Evolutionary conservation across 2,797 vertebrate genomes (phyloP).

Genomic region (Hozukius guyotensis): DNA sequence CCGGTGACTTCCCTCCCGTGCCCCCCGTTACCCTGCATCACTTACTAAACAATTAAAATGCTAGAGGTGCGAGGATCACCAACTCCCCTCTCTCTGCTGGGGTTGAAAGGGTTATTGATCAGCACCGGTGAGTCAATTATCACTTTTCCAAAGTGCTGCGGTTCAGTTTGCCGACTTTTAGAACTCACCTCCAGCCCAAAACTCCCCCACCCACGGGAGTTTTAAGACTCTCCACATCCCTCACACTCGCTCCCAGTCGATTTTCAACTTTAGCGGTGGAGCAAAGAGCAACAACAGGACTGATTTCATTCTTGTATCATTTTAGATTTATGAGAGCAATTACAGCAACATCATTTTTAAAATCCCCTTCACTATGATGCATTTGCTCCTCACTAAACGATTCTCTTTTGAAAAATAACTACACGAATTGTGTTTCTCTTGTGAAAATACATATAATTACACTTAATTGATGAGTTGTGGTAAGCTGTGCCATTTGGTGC

Average conservation of each 20-base stretch:
- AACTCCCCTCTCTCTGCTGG: conserved; percentile 6
- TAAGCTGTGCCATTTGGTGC: not conserved
- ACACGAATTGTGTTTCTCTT: not conserved
- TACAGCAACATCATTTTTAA: not conserved
- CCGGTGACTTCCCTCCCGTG: not conserved
- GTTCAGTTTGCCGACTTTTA: conserved; percentile 30
- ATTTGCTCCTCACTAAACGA: not conserved
- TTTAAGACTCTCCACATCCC: conserved; percentile 38
- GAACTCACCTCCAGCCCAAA: conserved; percentile 23
- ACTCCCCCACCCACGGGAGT: conserved; percentile 11
- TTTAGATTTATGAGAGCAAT: conserved; percentile 16
- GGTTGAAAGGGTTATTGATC: conserved; percentile 51
- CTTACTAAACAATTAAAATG: conserved; percentile 16
- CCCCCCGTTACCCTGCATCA: not conserved
- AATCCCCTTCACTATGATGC: not conserved
- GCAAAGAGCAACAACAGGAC: conserved; percentile 9
- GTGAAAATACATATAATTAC: not conserved
- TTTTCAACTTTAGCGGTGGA: conserved; percentile 12
- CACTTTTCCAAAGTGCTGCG: conserved; percentile 32
- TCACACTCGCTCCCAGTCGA: conserved; percentile 17
- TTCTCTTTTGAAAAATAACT: not conserved
- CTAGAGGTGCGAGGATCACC: not conserved
- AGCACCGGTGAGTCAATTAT: conserved; percentile 49
- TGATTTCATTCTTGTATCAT: not conserved
- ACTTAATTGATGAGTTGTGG: not conserved